These are phyloP conservation scores for Mylabris sibirica DNA, from an alignment of 2,888 invertebrate species.

Conservation along the genomic window DNA sequence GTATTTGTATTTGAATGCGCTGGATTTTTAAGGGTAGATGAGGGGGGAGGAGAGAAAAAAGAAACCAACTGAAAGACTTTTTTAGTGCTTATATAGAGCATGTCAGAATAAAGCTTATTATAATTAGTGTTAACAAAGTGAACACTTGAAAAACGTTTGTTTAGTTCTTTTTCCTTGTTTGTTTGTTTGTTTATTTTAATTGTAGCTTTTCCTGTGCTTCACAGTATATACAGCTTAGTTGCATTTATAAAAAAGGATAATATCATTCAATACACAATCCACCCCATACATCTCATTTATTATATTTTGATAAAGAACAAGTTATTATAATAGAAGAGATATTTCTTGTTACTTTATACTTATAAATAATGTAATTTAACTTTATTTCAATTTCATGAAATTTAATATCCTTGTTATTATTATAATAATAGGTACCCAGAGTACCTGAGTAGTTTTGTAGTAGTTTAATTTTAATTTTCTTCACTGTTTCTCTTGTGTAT, in stretches of 20 bases:
- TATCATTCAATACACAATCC: background rate
- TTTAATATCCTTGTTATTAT: background rate
- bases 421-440: too few relatives aligned
- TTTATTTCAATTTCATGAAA: background rate
- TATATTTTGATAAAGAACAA: too few relatives aligned
- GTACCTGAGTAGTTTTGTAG: too few relatives aligned
- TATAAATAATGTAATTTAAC: background rate
- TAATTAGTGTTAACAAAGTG: slow-evolving; percentile 9
- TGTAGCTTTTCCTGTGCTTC: background rate
- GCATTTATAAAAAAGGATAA: background rate
- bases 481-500: background rate
- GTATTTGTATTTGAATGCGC: slow-evolving; percentile 28
- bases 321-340: background rate
- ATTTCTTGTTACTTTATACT: background rate
- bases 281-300: background rate
- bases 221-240: background rate
- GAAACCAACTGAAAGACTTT: slow-evolving; percentile 24
- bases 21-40: slow-evolving; percentile 2
- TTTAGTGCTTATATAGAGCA: slow-evolving; percentile 11
- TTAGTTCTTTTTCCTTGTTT: background rate
- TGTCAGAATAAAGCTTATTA: slow-evolving; percentile 1
- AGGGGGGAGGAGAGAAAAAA: slow-evolving; percentile 6
- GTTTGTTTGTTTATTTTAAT: background rate
- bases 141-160: background rate
- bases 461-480: background rate